Base-by-base conservation (phyloP, 1,140 invertebrate genomes). In the Orius insidiosus region DNA sequence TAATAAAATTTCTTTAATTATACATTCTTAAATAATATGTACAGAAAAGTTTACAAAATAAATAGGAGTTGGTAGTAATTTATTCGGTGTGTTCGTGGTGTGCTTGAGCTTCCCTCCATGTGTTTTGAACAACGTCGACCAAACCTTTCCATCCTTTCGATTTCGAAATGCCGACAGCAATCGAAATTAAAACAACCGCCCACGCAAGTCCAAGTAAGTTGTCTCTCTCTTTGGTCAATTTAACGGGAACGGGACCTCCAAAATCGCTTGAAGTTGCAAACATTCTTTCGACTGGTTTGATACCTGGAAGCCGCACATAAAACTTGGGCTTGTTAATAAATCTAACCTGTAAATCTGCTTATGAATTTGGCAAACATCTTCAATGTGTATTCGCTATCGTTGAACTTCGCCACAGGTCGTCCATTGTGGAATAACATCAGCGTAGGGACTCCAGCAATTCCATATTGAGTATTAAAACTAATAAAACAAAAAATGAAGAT, bases 401-500 rank as follows among this genome's bases (percentile, higher is more conserved):
- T 92, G 52, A 83, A 92, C 64, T 86, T 85, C 1, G 78, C 79
- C 19, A 86, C 73, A 16, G 85, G 75, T 58, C 84, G 75, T 0
- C 86, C 86, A 66, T 93, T 93, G 59, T 96, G 89, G 56, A 95
- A 88, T 45, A 97, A 68, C 63, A 95, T 74, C 8, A 96, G 60
- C 31, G 88, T 92, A 33, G 90, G 90, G 16, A 95, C 80, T 13
- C 85, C 86, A n/a, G 92, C 78, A 51, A 94, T 85, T 13, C 90
- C 89, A 68, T 88, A 92, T 57, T 88, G 81, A 0, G 87, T 84
- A 64, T 93, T 93, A 30, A 90, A 81, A 38, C 80, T 75, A 53
- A n/a, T n/a, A n/a, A 60, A 45, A 50, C 13, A 41, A 14, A 40
- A 40, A 40, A 40, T n/a, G n/a, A n/a, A n/a, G n/a, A n/a, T n/a